Base-by-base conservation (phyloP, 2,888 invertebrate species). In the Aphelenchoides bicaudatus region DNA sequence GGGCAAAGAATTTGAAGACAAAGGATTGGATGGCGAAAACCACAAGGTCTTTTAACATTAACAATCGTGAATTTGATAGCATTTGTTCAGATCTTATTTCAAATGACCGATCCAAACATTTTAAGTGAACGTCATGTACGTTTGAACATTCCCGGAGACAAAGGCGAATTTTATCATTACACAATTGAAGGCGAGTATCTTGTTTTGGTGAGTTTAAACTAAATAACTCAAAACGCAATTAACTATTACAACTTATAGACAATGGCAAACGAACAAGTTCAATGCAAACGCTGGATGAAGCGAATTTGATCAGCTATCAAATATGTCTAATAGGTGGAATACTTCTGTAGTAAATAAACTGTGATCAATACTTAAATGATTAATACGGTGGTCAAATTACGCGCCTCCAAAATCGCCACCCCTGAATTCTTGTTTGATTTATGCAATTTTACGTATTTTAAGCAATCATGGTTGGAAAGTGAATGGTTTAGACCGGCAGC, bases 111-210 rank as follows among this genome's bases (percentile, higher is more conserved):
- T 23, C 67, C 60, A 28, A 63, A 67, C 31, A 53, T 56, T 8
- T 59, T 77, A 19, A 66, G 68, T 21, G 77, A 77, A 61, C 59
- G 68, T 25, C 77, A 77, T 49, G 59, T 76, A 8, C 66, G 77
- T n/a, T 52, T 76, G 46, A 70, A 77, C 39, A 72, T 68, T n/a
- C 70, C 74, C 6, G 64, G 62, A 5, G 68, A 73, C 61, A 61
- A 58, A 43, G 75, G 72, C 8, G 77, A 77, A 51, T 72, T 71
- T 21, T 77, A 77, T 51, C 59, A 62, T 52, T 77, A 78, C 66
- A 68, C 71, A 10, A 64, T 75, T 34, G 74, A 74, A 39, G 67
- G 65, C 10, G 73, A 71, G 39, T 63, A 74, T 47, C 69, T 77
- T 39, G 69, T 77, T 30, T 58, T 76, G 55, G 63, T 64, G 30